These are phyloP conservation scores for Idaea biselata DNA, from an alignment of 2,888 invertebrate genomes.

Conservation along the genomic window DNA sequence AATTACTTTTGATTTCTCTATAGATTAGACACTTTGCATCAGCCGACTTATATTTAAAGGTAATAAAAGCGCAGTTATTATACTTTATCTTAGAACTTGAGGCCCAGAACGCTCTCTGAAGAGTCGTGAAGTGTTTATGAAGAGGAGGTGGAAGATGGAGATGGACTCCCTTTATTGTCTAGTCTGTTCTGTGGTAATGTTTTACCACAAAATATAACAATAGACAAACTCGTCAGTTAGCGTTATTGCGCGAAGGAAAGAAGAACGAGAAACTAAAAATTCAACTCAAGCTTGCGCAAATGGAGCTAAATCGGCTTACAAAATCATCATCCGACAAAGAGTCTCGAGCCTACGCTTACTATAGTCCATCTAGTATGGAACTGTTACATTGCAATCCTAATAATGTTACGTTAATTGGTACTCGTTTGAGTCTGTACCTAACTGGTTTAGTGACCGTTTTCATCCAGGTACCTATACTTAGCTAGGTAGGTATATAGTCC, in stretches of 20 bases:
- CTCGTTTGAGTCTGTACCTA: neutral
- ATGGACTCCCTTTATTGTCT: too few species aligned
- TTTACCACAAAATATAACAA: too few species aligned
- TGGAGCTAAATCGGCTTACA: neutral
- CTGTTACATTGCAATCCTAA: neutral
- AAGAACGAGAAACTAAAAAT: too few species aligned
- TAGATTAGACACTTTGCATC: neutral
- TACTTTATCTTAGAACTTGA: neutral
- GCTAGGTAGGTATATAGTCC: neutral
- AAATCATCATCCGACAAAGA: neutral
- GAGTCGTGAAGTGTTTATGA: too few species aligned
- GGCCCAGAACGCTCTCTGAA: too few species aligned
- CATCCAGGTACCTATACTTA: neutral
- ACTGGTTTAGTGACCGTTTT: neutral
- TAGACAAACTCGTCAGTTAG: too few species aligned
- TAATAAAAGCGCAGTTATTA: neutral
- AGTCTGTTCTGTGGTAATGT: neutral
- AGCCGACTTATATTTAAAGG: too few species aligned
- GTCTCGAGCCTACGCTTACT: neutral
- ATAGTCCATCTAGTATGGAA: neutral
- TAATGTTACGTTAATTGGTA: neutral
- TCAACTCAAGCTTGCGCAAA: too few species aligned
- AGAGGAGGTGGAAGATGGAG: too few species aligned
- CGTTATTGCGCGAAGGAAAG: too few species aligned
- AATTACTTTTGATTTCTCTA: neutral